Percentiles rank a stretch among this genome's conserved stretches.
Evolutionary conservation across 2,113 vertebrate genomes (phyloP).

Genomic region (Saccopteryx bilineata): DNA sequence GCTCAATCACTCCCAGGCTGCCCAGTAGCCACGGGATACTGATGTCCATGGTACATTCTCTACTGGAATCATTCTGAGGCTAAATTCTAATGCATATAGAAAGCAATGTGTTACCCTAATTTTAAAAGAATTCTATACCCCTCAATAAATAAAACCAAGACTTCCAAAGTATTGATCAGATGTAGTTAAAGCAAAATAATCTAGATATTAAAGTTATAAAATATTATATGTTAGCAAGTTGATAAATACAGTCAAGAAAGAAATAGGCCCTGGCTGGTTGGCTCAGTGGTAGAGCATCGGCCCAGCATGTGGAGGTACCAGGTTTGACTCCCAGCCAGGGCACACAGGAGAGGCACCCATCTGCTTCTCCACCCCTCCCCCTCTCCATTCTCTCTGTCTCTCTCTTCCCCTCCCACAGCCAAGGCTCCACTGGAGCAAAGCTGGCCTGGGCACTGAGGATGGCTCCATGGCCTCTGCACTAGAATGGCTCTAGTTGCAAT

Average conservation of each 20-base stretch:
- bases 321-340: too few species aligned
- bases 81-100: conserved; percentile 14
- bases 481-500: too few species aligned
- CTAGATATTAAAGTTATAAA: conserved; percentile 7
- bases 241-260: conserved; percentile 3
- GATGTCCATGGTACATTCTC: not conserved
- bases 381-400: too few species aligned
- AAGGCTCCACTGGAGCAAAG: too few species aligned
- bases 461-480: too few species aligned
- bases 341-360: too few species aligned
- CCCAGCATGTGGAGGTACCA: too few species aligned
- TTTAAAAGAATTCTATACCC: not conserved
- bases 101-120: not conserved
- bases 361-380: too few species aligned
- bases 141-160: conserved; percentile 27
- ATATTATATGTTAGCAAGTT: not conserved
- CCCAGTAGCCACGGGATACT: not conserved
- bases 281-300: too few species aligned
- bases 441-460: too few species aligned
- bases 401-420: too few species aligned
- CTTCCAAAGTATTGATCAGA: not conserved
- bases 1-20: not conserved
- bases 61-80: not conserved
- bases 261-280: not conserved
- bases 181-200: conserved; percentile 40